phyloP scores from a whole-genome alignment of 2,888 invertebrate genomes.

The Oxystoma pomonae region DNA sequence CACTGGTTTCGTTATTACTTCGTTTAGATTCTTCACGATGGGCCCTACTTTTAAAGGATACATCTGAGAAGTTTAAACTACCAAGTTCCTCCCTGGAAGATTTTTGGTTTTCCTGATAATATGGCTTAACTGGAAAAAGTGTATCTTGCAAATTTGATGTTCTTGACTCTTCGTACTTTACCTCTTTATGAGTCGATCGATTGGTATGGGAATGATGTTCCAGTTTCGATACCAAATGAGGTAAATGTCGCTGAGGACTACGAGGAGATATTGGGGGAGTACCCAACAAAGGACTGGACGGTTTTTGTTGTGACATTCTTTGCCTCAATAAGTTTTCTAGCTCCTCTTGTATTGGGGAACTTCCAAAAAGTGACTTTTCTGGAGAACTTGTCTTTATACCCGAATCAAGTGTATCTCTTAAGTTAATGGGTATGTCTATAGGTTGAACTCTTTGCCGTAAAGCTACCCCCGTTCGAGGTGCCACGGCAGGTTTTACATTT shows the following conservation, averaged over 20 bases:
- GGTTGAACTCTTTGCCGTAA: conserved; percentile 56
- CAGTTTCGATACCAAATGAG: not conserved
- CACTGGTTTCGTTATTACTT: not conserved
- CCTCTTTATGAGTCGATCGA: not conserved
- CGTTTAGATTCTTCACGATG: not conserved
- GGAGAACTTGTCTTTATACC: conserved; percentile 30
- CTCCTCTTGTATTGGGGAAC: conserved; percentile 41
- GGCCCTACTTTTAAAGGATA: not conserved
- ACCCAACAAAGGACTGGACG: conserved; percentile 5
- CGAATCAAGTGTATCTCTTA: conserved; percentile 35
- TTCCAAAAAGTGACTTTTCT: conserved; percentile 28
- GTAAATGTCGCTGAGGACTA: conserved; percentile 18
- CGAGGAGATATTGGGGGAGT: conserved; percentile 20
- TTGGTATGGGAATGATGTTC: not conserved
- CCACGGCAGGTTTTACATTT: conserved; percentile 36
- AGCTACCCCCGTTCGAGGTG: conserved; percentile 50
- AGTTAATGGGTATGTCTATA: conserved; percentile 50
- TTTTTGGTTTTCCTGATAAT: not conserved
- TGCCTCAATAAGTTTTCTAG: conserved; percentile 40
- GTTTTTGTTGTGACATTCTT: conserved; percentile 29
- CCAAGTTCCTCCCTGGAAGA: not conserved
- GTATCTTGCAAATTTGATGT: not conserved
- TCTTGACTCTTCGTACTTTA: not conserved
- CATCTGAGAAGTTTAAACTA: not conserved
- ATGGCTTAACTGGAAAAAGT: not conserved